phyloP scores from a whole-genome alignment of 2,797 vertebrate genomes.

The Mionectes olivaceus region DNA sequence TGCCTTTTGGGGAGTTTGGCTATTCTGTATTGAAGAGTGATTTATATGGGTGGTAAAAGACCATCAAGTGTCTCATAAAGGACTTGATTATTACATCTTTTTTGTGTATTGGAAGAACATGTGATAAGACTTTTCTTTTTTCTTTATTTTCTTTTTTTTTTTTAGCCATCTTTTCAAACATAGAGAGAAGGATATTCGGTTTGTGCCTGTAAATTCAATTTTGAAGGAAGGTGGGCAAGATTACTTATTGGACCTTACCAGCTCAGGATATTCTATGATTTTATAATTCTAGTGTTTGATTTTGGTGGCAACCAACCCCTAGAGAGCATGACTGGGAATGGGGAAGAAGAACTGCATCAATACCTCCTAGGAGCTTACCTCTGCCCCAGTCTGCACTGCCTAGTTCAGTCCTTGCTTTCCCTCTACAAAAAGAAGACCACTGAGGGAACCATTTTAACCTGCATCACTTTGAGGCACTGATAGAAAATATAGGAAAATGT shows the following conservation, averaged over 20 bases:
- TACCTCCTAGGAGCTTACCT: background rate
- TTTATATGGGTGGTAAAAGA: background rate
- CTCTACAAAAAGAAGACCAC: background rate
- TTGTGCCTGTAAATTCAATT: background rate
- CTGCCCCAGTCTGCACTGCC: background rate
- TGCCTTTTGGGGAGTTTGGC: background rate
- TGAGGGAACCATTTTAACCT: background rate
- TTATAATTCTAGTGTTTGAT: background rate
- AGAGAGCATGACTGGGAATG: background rate
- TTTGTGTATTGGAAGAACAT: background rate
- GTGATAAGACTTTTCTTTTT: background rate
- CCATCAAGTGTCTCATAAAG: background rate
- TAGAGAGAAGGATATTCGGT: background rate
- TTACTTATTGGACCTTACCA: background rate
- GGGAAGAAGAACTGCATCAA: background rate
- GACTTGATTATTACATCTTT: background rate
- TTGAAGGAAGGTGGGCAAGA: background rate
- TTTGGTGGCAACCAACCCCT: background rate
- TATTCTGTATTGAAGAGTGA: background rate
- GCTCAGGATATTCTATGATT: background rate
- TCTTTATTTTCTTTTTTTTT: background rate
- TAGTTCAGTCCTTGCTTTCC: background rate
- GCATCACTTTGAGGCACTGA: rapidly evolving
- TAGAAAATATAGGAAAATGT: background rate
- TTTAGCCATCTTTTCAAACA: background rate